Evolutionary conservation across 2,113 vertebrate species (phyloP).

Genomic region (Mandrillus leucophaeus): DNA sequence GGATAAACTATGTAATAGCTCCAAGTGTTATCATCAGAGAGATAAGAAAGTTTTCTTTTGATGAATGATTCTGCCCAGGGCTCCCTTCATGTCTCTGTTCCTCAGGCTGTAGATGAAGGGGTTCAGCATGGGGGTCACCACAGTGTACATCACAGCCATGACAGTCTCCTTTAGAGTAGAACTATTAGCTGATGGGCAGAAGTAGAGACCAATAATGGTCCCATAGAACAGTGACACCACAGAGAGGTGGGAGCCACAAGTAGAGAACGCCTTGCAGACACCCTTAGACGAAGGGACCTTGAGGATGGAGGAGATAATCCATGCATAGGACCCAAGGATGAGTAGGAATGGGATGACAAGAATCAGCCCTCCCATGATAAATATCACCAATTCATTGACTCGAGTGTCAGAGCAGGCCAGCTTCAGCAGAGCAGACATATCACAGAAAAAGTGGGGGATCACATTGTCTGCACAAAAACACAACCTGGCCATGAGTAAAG

Average conservation of each 20-base stretch:
- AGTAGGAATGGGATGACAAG: conserved; percentile 54
- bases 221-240: conserved; percentile 74
- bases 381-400: conserved; percentile 60
- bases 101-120: conserved; percentile 71
- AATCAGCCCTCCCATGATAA: conserved; percentile 7
- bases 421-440: conserved; percentile 69
- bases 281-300: conserved; percentile 38
- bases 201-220: conserved; percentile 44
- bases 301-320: conserved; percentile 57
- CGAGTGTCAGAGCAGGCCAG: conserved; percentile 69
- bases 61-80: conserved; percentile 1
- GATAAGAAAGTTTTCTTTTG: neutral
- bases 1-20: neutral
- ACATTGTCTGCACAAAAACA: conserved; percentile 50
- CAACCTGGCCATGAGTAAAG: conserved; percentile 42
- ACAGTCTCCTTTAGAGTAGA: conserved; percentile 44
- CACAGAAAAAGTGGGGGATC: conserved; percentile 80
- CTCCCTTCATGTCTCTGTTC: conserved; percentile 68
- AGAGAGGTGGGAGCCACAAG: conserved; percentile 72
- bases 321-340: conserved; percentile 63
- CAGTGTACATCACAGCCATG: conserved; percentile 61
- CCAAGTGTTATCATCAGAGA: neutral
- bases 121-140: conserved; percentile 69
- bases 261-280: conserved; percentile 70
- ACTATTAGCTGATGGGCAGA: conserved; percentile 41